Percentiles rank a stretch among this genome's conserved stretches.
These are phyloP conservation scores for Hedychridium roseum DNA, from an alignment of 2,888 invertebrate species.

Conservation along the genomic window DNA sequence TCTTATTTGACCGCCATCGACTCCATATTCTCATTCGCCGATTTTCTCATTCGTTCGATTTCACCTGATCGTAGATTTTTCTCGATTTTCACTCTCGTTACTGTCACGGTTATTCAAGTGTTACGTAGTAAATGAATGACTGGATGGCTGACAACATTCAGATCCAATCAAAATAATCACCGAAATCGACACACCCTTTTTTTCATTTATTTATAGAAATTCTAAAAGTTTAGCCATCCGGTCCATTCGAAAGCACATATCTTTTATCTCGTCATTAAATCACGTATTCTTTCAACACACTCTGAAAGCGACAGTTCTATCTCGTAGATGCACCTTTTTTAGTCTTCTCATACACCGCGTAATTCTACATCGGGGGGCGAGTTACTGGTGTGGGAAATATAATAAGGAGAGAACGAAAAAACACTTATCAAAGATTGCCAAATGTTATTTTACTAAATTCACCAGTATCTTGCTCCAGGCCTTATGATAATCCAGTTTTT, in stretches of 20 bases:
- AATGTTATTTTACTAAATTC: too few species aligned
- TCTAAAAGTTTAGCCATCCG: conserved; percentile 6
- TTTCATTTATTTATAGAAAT: neutral
- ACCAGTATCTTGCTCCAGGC: too few species aligned
- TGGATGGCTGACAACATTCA: too few species aligned
- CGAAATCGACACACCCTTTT: conserved; percentile 16
- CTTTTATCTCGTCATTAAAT: too few species aligned
- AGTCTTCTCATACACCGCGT: conserved; percentile 4
- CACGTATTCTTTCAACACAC: conserved; percentile 5
- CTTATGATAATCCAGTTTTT: too few species aligned
- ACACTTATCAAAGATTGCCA: too few species aligned
- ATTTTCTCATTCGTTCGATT: neutral
- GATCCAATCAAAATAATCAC: too few species aligned
- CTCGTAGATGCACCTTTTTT: conserved; percentile 4
- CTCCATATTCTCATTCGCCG: too few species aligned
- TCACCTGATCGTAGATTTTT: conserved; percentile 8
- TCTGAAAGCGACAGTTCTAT: conserved; percentile 4
- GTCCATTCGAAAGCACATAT: conserved; percentile 7
- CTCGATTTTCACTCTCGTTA: conserved; percentile 2
- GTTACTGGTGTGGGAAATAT: conserved; percentile 8
- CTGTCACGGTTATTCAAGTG: conserved; percentile 6
- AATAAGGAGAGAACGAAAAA: conserved; percentile 8
- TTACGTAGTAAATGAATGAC: conserved; percentile 1
- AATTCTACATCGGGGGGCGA: conserved; percentile 3
- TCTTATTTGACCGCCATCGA: too few species aligned